phyloP scores from a whole-genome alignment of 2,888 invertebrate genomes.

The Seira ritae region DNA sequence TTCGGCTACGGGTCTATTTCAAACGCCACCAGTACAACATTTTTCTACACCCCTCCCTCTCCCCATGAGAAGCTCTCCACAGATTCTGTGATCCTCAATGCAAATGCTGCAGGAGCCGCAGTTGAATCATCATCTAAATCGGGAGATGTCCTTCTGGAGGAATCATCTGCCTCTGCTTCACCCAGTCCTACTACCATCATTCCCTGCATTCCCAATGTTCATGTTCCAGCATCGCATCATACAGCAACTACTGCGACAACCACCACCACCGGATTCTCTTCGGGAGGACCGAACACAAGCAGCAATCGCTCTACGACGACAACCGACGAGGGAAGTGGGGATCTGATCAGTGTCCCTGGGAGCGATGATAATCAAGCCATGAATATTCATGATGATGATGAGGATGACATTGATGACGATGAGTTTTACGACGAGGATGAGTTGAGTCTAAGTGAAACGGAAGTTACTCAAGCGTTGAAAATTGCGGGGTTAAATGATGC shows the following conservation, averaged over 20 bases:
- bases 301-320: conserved; percentile 32
- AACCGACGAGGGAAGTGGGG: conserved; percentile 44
- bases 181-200: conserved; percentile 32
- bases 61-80: conserved; percentile 25
- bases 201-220: not conserved
- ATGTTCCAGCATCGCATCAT: too few relatives aligned
- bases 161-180: not conserved
- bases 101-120: not conserved
- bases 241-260: not conserved
- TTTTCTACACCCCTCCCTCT: conserved; percentile 30
- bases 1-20: conserved; percentile 73
- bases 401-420: conserved; percentile 26
- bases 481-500: conserved; percentile 60
- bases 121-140: too few relatives aligned
- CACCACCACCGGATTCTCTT: conserved; percentile 35
- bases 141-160: not conserved
- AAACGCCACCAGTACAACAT: conserved; percentile 54
- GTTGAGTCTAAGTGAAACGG: conserved; percentile 54
- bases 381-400: conserved; percentile 21
- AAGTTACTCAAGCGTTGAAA: conserved; percentile 51
- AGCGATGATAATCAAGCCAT: conserved; percentile 36
- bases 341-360: conserved; percentile 38
- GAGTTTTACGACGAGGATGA: conserved; percentile 34
- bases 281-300: conserved; percentile 32
- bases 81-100: conserved; percentile 3